phyloP scores from a whole-genome alignment of 2,113 vertebrate species.

The Pantherophis guttatus region DNA sequence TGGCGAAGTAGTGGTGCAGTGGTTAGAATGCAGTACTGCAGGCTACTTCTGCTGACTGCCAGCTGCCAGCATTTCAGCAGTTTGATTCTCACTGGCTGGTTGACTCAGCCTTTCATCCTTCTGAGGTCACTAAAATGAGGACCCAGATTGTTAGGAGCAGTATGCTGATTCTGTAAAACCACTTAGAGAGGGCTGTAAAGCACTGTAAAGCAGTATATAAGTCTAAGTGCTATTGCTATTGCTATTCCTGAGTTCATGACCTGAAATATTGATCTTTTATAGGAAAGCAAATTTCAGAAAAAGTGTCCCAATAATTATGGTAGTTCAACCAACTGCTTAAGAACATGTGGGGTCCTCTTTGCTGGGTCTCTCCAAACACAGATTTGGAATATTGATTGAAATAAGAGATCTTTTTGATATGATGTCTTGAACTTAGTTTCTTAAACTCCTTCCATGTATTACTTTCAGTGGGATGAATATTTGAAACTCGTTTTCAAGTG shows the following conservation, averaged over 20 bases:
- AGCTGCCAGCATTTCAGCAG: too few species aligned
- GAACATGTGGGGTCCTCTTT: background rate
- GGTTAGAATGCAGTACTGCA: too few species aligned
- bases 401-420: background rate
- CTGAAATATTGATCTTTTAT: background rate
- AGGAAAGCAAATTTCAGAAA: background rate
- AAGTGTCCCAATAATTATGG: background rate
- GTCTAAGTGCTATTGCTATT: too few species aligned
- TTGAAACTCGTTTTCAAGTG: background rate
- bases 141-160: too few species aligned
- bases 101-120: too few species aligned
- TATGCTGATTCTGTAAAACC: too few species aligned
- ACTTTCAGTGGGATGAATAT: background rate
- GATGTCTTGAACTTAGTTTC: background rate
- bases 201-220: too few species aligned
- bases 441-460: background rate
- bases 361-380: background rate
- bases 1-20: too few species aligned
- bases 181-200: too few species aligned
- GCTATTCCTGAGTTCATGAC: background rate
- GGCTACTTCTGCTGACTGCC: too few species aligned
- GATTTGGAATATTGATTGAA: background rate
- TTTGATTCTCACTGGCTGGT: too few species aligned
- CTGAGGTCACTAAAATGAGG: too few species aligned
- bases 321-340: background rate